phyloP scores from a whole-genome alignment of 1,140 invertebrate species.

The Zelostemma sp. region DNA sequence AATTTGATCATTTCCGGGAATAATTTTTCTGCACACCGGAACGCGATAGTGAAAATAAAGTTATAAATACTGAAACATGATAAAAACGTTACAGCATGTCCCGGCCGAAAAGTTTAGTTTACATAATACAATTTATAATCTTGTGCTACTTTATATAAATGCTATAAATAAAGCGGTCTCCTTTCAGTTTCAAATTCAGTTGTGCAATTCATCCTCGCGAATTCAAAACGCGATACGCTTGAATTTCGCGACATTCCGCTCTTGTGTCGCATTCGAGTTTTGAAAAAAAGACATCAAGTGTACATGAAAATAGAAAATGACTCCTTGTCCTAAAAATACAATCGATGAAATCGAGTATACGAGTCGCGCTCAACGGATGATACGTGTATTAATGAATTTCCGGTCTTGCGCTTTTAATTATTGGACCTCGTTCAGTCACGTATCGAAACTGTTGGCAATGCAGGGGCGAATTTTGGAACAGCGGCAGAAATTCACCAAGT shows the following conservation, averaged over 20 bases:
- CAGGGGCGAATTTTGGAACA: constrained; percentile 20
- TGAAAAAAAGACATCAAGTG: constrained; percentile 11
- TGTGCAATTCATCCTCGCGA: neutral
- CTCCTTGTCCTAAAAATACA: constrained; percentile 62
- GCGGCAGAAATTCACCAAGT: constrained; percentile 27
- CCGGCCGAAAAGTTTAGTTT: neutral
- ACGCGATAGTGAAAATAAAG: neutral
- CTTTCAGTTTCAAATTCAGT: neutral
- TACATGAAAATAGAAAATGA: constrained; percentile 65
- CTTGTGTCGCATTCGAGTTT: too few relatives aligned
- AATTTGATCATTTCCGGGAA: too few relatives aligned
- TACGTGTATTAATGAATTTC: constrained; percentile 10
- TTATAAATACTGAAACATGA: neutral
- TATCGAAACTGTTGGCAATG: constrained; percentile 28
- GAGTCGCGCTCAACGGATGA: neutral
- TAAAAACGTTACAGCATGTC: neutral
- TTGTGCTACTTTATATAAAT: constrained; percentile 4
- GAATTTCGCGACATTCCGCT: neutral
- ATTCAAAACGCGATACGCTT: constrained; percentile 1
- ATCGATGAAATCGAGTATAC: constrained; percentile 52
- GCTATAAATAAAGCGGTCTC: neutral
- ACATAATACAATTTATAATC: neutral
- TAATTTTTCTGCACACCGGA: too few relatives aligned
- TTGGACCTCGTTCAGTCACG: constrained; percentile 21
- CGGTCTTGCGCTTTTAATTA: constrained; percentile 10